These are phyloP conservation scores for Volucella inflata DNA, from an alignment of 2,888 invertebrate genomes.

Conservation along the genomic window DNA sequence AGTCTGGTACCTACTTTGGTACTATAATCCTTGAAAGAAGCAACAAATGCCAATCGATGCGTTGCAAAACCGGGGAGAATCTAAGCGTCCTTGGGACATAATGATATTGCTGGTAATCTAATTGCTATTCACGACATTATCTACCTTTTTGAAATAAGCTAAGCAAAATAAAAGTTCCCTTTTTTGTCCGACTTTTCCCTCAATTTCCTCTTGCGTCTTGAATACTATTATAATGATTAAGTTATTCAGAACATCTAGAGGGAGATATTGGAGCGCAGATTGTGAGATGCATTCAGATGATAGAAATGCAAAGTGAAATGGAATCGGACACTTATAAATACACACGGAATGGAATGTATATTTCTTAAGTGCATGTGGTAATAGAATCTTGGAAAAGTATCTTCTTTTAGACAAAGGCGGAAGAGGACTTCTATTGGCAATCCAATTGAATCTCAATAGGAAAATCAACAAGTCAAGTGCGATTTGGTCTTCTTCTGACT, in stretches of 20 bases:
- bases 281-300: conserved; percentile 56
- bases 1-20: background rate
- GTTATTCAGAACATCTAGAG: conserved; percentile 63
- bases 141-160: conserved; percentile 56
- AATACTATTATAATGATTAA: conserved; percentile 68
- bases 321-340: conserved; percentile 34
- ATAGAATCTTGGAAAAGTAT: no score
- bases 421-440: no score
- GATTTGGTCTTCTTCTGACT: background rate
- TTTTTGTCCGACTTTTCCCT: conserved; percentile 3
- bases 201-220: conserved; percentile 22
- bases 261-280: conserved; percentile 59
- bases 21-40: conserved; percentile 11
- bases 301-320: conserved; percentile 7
- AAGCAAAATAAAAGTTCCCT: conserved; percentile 35
- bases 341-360: background rate
- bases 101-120: conserved; percentile 58
- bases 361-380: no score
- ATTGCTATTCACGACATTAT: conserved; percentile 66
- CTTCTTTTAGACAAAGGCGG: no score
- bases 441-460: no score
- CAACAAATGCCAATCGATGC: conserved; percentile 44
- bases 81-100: conserved; percentile 37
- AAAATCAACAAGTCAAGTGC: no score
- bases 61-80: conserved; percentile 49